phyloP scores from a whole-genome alignment of 2,113 vertebrate genomes.

The Pelobates fuscus region DNA sequence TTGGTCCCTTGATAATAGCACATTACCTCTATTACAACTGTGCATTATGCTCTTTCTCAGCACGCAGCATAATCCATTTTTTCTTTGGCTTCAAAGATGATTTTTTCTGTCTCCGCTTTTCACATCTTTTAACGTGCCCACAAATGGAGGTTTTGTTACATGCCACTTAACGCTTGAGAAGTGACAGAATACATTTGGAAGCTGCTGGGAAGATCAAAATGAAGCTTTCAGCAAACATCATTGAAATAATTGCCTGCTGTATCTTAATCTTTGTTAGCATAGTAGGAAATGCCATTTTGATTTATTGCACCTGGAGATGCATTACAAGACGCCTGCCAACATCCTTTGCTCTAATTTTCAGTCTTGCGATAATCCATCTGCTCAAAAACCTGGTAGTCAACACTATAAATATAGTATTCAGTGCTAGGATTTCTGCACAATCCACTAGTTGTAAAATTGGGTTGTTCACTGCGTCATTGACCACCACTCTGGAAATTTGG shows the following conservation, averaged over 20 bases:
- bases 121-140: constrained; percentile 10
- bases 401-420: constrained; percentile 58
- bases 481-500: constrained; percentile 57
- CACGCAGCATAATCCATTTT: not conserved
- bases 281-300: constrained; percentile 55
- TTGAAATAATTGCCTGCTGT: constrained; percentile 45
- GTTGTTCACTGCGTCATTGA: constrained; percentile 53
- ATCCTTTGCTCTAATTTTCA: constrained; percentile 63
- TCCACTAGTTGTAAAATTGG: constrained; percentile 57
- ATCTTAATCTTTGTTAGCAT: constrained; percentile 55
- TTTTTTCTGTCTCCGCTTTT: constrained; percentile 25
- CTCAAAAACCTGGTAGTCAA: constrained; percentile 59
- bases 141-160: constrained; percentile 8
- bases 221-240: constrained; percentile 45
- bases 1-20: constrained; percentile 29
- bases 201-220: constrained; percentile 41
- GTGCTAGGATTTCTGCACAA: constrained; percentile 53
- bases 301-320: constrained; percentile 59
- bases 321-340: constrained; percentile 50
- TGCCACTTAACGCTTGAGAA: not conserved
- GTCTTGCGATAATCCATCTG: constrained; percentile 56
- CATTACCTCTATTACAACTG: not conserved
- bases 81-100: constrained; percentile 34
- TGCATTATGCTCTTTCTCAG: not conserved
- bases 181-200: constrained; percentile 16